Evolutionary conservation across 1,140 invertebrate species (phyloP).

Genomic region (Anoplolepis gracilipes): DNA sequence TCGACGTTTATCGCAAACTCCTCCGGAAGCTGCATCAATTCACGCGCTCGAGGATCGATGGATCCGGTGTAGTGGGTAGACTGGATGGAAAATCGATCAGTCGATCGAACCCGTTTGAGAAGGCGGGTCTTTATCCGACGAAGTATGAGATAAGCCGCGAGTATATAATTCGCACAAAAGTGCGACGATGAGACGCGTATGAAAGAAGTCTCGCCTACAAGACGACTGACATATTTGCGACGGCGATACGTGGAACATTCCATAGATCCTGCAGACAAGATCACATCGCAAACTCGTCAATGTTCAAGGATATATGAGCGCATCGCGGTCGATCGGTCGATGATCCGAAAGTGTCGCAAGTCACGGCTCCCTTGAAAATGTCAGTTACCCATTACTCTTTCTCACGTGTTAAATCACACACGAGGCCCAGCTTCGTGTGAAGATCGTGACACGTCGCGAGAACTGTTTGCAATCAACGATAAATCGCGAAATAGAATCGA

Average conservation of each 20-base stretch:
- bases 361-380: constrained; percentile 35
- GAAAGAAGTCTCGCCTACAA: constrained; percentile 57
- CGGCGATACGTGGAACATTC: neutral
- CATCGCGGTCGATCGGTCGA: constrained; percentile 48
- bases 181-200: constrained; percentile 36
- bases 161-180: constrained; percentile 10
- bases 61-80: neutral
- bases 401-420: constrained; percentile 48
- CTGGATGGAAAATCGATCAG: constrained; percentile 33
- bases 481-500: constrained; percentile 22
- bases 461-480: constrained; percentile 33
- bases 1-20: constrained; percentile 41
- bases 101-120: constrained; percentile 48
- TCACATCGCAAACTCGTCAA: constrained; percentile 38
- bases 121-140: constrained; percentile 24
- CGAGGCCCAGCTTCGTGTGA: constrained; percentile 12
- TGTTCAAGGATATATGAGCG: constrained; percentile 25
- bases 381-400: constrained; percentile 50
- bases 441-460: constrained; percentile 39
- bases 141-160: constrained; percentile 56
- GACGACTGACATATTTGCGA: constrained; percentile 44
- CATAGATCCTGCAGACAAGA: constrained; percentile 16
- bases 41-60: constrained; percentile 45
- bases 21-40: constrained; percentile 37
- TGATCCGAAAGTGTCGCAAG: constrained; percentile 60